Percentiles rank a stretch among this genome's conserved stretches.
Conservation (phyloP, 2,113 vertebrate species). For the Sinocyclocheilus anophthalmus region DNA sequence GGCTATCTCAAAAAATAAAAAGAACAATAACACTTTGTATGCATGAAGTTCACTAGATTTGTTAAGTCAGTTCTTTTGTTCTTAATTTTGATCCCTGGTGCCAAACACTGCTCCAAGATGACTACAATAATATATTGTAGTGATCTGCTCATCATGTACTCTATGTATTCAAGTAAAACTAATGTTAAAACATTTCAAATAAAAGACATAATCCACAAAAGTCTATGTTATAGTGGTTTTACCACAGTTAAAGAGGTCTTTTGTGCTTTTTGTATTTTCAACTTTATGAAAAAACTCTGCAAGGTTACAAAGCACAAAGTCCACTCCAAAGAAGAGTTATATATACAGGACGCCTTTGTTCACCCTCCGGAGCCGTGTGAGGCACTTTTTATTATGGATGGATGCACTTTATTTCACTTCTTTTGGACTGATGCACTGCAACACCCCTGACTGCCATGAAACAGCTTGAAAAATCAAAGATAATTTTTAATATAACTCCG, state of each 20-base stretch:
- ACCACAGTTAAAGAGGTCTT: neutral
- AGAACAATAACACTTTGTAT: constrained; percentile 5
- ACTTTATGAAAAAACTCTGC: too few relatives aligned
- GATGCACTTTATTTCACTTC: too few relatives aligned
- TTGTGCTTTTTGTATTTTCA: too few relatives aligned
- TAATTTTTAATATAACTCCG: too few relatives aligned
- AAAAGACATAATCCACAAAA: neutral
- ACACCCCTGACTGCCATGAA: too few relatives aligned
- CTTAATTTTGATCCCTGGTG: neutral
- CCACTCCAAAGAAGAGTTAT: too few relatives aligned
- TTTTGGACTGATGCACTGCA: too few relatives aligned
- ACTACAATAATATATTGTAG: neutral
- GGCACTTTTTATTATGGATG: too few relatives aligned
- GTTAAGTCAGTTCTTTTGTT: constrained; percentile 7
- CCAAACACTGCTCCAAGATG: neutral
- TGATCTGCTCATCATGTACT: neutral
- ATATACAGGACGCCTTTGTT: too few relatives aligned
- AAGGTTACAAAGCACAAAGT: too few relatives aligned
- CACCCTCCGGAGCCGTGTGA: too few relatives aligned
- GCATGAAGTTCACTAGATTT: neutral
- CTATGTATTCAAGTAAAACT: neutral
- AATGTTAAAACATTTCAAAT: neutral
- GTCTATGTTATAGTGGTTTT: neutral
- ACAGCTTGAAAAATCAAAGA: too few relatives aligned
- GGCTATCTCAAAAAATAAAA: neutral